phyloP scores from a whole-genome alignment of 2,113 vertebrate species.

The Eubucco bourcierii region DNA sequence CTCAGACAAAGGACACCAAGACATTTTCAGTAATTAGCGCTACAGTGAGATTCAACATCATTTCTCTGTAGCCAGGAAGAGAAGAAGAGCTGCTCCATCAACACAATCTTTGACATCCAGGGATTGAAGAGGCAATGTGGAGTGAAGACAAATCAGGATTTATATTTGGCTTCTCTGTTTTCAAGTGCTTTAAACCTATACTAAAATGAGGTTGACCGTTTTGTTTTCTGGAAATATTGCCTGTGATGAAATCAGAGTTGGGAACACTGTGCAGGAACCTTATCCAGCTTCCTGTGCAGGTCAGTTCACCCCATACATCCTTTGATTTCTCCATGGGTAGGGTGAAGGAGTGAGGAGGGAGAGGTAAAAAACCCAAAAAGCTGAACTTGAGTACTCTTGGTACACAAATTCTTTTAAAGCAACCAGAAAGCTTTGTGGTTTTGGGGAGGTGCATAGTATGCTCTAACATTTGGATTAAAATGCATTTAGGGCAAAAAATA shows the following conservation, averaged over 20 bases:
- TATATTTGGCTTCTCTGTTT: background rate
- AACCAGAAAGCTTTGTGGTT: accelerated
- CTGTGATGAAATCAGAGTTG: background rate
- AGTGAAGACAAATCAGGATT: background rate
- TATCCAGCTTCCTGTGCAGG: background rate
- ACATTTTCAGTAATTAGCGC: constrained; percentile 48
- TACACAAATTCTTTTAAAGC: background rate
- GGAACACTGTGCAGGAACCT: background rate
- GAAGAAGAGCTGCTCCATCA: background rate
- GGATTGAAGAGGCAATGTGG: accelerated
- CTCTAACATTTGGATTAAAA: background rate
- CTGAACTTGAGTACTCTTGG: background rate
- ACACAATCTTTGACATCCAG: background rate
- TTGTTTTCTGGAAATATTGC: background rate
- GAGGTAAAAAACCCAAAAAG: background rate
- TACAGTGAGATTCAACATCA: background rate
- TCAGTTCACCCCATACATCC: accelerated
- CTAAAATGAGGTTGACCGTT: background rate
- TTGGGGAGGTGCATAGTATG: background rate
- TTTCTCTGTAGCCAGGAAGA: background rate
- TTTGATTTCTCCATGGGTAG: accelerated
- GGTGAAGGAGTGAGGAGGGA: background rate
- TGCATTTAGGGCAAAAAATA: background rate
- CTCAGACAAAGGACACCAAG: constrained; percentile 52
- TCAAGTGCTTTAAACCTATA: background rate